Evolutionary conservation across 2,888 invertebrate genomes (phyloP), one percentile per base, ranked within the genome.

Genomic region (Cryptocephalus moraei): DNA sequence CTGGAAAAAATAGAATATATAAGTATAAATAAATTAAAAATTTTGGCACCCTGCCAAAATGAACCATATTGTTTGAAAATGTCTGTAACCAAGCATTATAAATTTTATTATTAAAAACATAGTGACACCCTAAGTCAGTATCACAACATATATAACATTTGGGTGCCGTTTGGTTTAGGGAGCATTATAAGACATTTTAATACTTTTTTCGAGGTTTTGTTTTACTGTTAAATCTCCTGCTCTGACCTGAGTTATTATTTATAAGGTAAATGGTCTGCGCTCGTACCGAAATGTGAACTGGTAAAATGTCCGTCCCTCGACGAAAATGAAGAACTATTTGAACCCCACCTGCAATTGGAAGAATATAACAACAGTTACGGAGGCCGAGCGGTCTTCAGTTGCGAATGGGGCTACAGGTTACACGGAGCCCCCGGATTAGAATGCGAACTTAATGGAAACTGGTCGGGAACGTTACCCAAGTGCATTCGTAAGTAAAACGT

Each of bases 341-440:
- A 86, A 57, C 79, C 84, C 0, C 84, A 85, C 64, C 74, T 91
- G 41, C 81, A 80, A 62, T 73, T 90, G 53, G 77, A 85, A 50
- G 87, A 88, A 62, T 80, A 86, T 68, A 89, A 90, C 71, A 82
- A 86, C 50, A 86, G 84, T 58, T 86, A 81, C 61, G 88, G 88
- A 45, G 88, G 88, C 8, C 78, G 83, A 44, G 87, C 86, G 10
- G 78, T 85, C 56, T 91, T 91, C 73, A 80, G 82, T 54, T 91
- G 91, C 65, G 80, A 87, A 52, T 88, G 87, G 84, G 90, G 91
- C 47, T 87, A 89, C 68, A 76, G 81, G 51, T 76, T 91, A 44
- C 75, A 77, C 44, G 91, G 91, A 9, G 76, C 82, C 41, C 84
- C 86, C 8, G 86, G 83, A 33, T 75, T 91, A 50, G 86, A 84